A percentile compares a stretch with the other conserved stretches of the same genome.
phyloP scores from a whole-genome alignment of 2,113 vertebrate species.

The Bothrops jararaca region DNA sequence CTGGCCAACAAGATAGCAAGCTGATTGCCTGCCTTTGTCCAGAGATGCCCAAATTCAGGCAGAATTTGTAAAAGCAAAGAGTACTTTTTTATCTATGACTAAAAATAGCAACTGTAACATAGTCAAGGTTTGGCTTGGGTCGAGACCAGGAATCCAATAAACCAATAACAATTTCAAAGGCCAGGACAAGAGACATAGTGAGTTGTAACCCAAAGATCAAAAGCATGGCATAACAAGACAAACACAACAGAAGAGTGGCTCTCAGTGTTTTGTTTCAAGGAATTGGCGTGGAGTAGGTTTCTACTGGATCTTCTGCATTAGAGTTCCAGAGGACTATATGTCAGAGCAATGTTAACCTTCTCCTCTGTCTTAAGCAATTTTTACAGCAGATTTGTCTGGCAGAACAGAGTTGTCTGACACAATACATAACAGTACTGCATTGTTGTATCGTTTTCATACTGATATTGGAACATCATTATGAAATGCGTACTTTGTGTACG shows the following conservation, averaged over 20 bases:
- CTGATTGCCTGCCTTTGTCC: neutral
- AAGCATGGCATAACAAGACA: neutral
- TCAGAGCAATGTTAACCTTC: neutral
- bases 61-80: neutral
- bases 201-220: neutral
- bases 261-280: neutral
- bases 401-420: neutral
- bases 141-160: neutral
- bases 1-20: neutral
- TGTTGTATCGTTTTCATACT: neutral
- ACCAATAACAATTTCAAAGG: neutral
- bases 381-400: constrained; percentile 9
- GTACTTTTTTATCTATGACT: neutral
- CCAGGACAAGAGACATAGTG: neutral
- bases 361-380: constrained; percentile 9
- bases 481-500: neutral
- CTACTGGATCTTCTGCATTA: neutral
- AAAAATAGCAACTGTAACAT: neutral
- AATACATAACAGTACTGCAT: neutral
- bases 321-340: neutral
- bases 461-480: neutral
- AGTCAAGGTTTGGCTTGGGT: neutral
- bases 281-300: neutral
- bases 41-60: neutral
- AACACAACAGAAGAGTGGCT: neutral